Percentiles rank a stretch among this genome's conserved stretches.
phyloP scores from a whole-genome alignment of 2,113 vertebrate genomes.

The Stictonetta naevosa region DNA sequence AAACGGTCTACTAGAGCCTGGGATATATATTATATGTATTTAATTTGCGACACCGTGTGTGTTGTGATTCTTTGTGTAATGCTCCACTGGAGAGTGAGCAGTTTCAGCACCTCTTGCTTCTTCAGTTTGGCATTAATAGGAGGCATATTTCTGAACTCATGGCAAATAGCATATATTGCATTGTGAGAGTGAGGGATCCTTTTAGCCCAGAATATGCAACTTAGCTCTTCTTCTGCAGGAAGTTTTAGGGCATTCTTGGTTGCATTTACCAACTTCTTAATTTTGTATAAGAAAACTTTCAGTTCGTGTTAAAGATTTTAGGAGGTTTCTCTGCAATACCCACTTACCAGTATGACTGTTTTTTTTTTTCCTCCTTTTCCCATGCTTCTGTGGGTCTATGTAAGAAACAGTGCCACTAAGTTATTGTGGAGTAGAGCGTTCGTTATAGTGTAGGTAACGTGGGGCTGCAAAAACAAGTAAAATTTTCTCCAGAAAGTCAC shows the following conservation, averaged over 20 bases:
- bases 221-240: not conserved
- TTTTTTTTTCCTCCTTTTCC: accelerated
- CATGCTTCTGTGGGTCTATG: not conserved
- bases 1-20: not conserved
- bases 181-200: not conserved
- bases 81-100: not conserved
- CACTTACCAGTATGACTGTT: not conserved
- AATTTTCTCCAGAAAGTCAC: not conserved
- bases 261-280: not conserved
- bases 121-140: not conserved
- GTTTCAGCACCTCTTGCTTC: not conserved
- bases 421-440: not conserved
- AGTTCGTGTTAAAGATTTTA: not conserved
- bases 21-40: not conserved
- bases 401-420: not conserved
- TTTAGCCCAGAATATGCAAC: not conserved
- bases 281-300: not conserved
- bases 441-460: not conserved
- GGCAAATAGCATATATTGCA: not conserved
- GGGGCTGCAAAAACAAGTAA: not conserved
- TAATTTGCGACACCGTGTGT: not conserved
- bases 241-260: not conserved
- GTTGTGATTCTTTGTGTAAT: not conserved
- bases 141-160: not conserved
- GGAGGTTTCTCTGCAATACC: not conserved